Evolutionary conservation across 1,140 invertebrate genomes (phyloP).

Genomic region (Brachionus plicatilis): DNA sequence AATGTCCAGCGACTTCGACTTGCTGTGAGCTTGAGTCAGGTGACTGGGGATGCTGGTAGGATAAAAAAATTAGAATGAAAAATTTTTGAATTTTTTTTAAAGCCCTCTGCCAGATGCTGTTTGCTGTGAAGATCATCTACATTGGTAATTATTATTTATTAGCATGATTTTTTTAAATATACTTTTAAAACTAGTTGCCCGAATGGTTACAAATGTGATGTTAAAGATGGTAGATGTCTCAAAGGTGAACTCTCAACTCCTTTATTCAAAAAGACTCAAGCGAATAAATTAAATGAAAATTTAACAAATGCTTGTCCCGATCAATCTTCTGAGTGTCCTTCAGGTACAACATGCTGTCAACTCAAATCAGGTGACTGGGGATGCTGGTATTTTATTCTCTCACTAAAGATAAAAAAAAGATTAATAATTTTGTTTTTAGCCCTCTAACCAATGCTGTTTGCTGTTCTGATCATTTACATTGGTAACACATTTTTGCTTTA

Average conservation of each 20-base stretch:
- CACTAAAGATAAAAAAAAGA: neutral
- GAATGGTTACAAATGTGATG: neutral
- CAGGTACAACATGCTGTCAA: conserved; percentile 54
- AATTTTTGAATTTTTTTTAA: neutral
- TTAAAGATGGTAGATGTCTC: neutral
- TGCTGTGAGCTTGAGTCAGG: conserved; percentile 51
- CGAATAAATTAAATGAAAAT: neutral
- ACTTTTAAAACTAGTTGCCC: neutral
- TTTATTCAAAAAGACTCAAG: neutral
- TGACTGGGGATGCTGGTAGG: conserved; percentile 47
- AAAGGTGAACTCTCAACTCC: neutral
- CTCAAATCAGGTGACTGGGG: conserved; percentile 47
- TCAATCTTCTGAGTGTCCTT: conserved; percentile 47
- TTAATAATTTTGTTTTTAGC: neutral
- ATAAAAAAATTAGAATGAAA: neutral
- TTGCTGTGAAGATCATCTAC: conserved; percentile 47
- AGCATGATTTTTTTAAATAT: neutral
- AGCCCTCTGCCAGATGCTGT: conserved; percentile 42
- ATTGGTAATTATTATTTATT: conserved; percentile 43
- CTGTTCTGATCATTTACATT: conserved; percentile 40
- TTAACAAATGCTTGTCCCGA: conserved; percentile 44
- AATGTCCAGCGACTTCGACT: conserved; percentile 52
- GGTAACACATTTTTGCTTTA: neutral
- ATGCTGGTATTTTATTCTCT: conserved; percentile 45
- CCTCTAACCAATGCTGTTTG: conserved; percentile 44